Base-by-base conservation (phyloP, 2,797 vertebrate genomes). In the Gallinago nigripennis region DNA sequence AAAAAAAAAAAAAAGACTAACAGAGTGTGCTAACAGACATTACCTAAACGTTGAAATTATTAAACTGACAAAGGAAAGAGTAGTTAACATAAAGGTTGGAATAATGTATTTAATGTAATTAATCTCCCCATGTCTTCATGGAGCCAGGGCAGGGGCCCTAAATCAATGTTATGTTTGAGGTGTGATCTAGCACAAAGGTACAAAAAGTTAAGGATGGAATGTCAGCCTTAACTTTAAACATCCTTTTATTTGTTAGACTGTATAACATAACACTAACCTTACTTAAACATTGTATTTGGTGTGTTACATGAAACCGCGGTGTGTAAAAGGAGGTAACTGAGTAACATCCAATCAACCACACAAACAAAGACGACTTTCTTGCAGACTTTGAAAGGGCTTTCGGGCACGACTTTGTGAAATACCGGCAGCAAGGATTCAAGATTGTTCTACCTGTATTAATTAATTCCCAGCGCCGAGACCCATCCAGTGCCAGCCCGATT, bases 331-430 rank as follows among this genome's bases (percentile, higher is more conserved):
- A 97, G 87, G 97, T 72, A 95, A 94, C 27, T 0, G 75, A 95
- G 96, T 82, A 88, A 68, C 93, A 88, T 97, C 92, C 96, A 95
- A 85, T 97, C 94, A 60, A 84, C 48, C 81, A 18, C 50, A n/a
- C 75, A 87, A 97, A 98, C 96, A 98, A 98, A 98, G 96, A 51
- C 23, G 6, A 94, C 97, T 97, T 98, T 98, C 97, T 97, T 92
- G 50, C 37, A 64, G 48, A 16, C 72, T 88, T 75, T 98, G 94
- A 98, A 97, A 98, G 90, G 82, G 81, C 92, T 97, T 97, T 95
- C 88, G 92, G 97, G 95, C 87, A 69, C 3, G 30, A 81, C 75
- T 97, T 97, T 97, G 95, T 96, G 88, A 90, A 96, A 95, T 91
- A 90, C 78, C 79, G 41, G 68, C 61, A 96, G 86, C 92, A 86